phyloP scores from a whole-genome alignment of 2,888 invertebrate species.

The Epiblema foenella region DNA sequence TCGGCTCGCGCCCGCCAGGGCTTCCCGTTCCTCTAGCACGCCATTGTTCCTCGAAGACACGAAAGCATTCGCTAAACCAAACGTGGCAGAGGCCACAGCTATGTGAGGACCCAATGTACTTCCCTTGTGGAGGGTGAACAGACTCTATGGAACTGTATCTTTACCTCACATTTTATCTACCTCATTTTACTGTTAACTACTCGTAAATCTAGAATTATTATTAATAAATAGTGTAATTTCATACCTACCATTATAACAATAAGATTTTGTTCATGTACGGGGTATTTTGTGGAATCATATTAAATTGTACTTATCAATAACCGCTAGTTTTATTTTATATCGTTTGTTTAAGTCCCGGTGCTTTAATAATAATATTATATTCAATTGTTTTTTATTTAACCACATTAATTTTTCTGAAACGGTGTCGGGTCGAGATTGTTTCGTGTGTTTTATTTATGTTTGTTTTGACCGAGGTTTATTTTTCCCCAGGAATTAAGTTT shows the following conservation, averaged over 20 bases:
- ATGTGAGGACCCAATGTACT: background rate
- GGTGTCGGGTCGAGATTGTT: constrained; percentile 26
- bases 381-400: constrained; percentile 10
- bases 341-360: constrained; percentile 12
- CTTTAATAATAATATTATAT: constrained; percentile 17
- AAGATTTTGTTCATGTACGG: constrained; percentile 80
- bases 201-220: constrained; percentile 72
- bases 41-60: constrained; percentile 1
- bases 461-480: constrained; percentile 61
- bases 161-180: constrained; percentile 64
- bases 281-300: constrained; percentile 83
- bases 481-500: constrained; percentile 80
- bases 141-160: constrained; percentile 46
- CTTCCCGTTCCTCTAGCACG: constrained; percentile 49
- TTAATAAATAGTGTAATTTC: constrained; percentile 79
- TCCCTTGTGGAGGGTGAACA: constrained; percentile 28
- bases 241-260: constrained; percentile 78
- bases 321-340: constrained; percentile 74
- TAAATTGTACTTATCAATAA: constrained; percentile 84
- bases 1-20: constrained; percentile 65
- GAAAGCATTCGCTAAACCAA: constrained; percentile 1
- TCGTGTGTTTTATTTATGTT: constrained; percentile 44
- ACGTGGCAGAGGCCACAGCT: background rate
- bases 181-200: constrained; percentile 75
- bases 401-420: constrained; percentile 42